These are phyloP conservation scores for Stylophora pistillata DNA, from an alignment of 64 coral and sea anemone species.

Conservation along the genomic window DNA sequence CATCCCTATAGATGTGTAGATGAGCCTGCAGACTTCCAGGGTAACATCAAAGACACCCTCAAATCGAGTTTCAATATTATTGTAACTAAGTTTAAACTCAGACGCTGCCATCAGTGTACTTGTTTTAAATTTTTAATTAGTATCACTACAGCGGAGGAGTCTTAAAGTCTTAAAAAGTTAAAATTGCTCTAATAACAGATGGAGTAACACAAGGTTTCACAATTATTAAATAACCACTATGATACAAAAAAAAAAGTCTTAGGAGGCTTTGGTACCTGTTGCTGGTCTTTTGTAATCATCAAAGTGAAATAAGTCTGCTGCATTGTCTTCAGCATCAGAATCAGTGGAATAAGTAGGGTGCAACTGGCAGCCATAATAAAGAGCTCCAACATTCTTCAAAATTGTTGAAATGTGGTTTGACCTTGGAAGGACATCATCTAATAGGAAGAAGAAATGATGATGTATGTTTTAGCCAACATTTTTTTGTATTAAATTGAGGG, in stretches of 20 bases:
- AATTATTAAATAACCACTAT: not conserved
- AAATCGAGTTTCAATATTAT: too few relatives aligned
- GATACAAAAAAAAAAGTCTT: not conserved
- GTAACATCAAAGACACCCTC: too few relatives aligned
- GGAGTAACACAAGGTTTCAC: not conserved
- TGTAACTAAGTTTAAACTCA: too few relatives aligned
- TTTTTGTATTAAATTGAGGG: too few relatives aligned
- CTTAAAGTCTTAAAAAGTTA: too few relatives aligned
- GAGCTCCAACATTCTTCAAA: constrained; percentile 48
- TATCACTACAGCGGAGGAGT: too few relatives aligned
- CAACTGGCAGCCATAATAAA: constrained; percentile 58
- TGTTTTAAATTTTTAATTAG: too few relatives aligned
- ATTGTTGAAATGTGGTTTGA: constrained; percentile 28
- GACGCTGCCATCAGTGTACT: too few relatives aligned
- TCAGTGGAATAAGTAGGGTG: not conserved
- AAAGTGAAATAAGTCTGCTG: not conserved
- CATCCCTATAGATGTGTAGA: too few relatives aligned
- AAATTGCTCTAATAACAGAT: not conserved
- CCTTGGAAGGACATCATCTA: constrained; percentile 47
- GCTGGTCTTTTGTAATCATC: constrained; percentile 27
- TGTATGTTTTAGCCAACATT: not conserved
- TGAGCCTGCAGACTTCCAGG: too few relatives aligned
- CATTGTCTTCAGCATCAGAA: not conserved
- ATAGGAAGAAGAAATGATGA: not conserved
- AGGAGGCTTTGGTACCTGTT: not conserved